Evolutionary conservation across 2,888 invertebrate species (phyloP).

Genomic region (Polydesmus complanatus): DNA sequence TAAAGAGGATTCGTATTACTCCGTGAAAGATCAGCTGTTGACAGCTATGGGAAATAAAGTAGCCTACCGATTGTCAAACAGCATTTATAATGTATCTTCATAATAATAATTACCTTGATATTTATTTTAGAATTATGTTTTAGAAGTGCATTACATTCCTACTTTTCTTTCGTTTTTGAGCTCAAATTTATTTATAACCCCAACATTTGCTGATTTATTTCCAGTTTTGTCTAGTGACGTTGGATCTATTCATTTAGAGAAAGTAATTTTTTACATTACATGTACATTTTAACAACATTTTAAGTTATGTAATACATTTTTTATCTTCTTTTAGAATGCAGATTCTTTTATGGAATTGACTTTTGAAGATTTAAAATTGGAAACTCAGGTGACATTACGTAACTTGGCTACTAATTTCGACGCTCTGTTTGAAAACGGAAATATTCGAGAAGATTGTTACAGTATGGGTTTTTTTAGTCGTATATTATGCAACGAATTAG

Average conservation of each 20-base stretch:
- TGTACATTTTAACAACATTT: too few species aligned
- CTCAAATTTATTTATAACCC: slow-evolving; percentile 46
- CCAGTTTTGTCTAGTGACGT: slow-evolving; percentile 28
- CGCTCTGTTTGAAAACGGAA: slow-evolving; percentile 43
- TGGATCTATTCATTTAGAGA: not conserved
- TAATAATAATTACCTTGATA: not conserved
- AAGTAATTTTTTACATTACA: not conserved
- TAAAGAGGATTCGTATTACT: slow-evolving; percentile 15
- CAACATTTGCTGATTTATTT: slow-evolving; percentile 44
- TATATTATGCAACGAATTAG: slow-evolving; percentile 44
- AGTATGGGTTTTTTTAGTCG: slow-evolving; percentile 49
- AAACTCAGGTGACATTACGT: not conserved
- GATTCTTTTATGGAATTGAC: not conserved
- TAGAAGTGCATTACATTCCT: slow-evolving; percentile 47
- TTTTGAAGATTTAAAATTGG: not conserved
- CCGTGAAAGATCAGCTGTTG: slow-evolving; percentile 35
- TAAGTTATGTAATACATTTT: not conserved
- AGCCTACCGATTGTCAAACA: slow-evolving; percentile 14
- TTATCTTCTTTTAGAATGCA: not conserved
- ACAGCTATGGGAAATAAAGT: slow-evolving; percentile 48
- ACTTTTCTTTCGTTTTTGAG: slow-evolving; percentile 44
- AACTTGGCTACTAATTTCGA: slow-evolving; percentile 29
- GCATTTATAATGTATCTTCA: not conserved
- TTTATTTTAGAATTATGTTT: slow-evolving; percentile 43
- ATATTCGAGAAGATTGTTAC: slow-evolving; percentile 49